Percentiles rank a stretch among this genome's conserved stretches.
These are phyloP conservation scores for Leucophora obtusa DNA, from an alignment of 2,888 invertebrate species.

Conservation along the genomic window DNA sequence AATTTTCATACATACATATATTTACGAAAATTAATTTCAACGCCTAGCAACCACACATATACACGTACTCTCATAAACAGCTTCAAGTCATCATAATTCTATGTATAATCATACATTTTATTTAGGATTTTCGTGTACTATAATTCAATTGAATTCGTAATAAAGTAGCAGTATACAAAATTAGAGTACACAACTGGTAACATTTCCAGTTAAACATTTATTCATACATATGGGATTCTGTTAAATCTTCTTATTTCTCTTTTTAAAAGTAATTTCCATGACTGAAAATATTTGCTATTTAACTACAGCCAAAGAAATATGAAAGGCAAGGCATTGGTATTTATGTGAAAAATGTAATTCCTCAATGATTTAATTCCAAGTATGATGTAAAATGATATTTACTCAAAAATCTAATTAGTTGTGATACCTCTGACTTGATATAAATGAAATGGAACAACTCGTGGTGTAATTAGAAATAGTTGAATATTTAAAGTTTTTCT, in stretches of 20 bases:
- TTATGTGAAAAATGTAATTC: no score
- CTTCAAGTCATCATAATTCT: conserved; percentile 1
- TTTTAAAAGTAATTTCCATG: neutral
- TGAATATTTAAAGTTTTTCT: no score
- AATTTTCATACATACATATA: conserved; percentile 21
- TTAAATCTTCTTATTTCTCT: neutral
- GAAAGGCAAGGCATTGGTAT: no score
- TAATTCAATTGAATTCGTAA: conserved; percentile 38
- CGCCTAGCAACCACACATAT: conserved; percentile 24
- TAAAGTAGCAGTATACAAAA: conserved; percentile 43
- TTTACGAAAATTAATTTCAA: conserved; percentile 48
- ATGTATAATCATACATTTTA: conserved; percentile 17
- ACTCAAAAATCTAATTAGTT: no score
- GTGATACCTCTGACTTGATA: no score
- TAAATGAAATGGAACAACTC: no score
- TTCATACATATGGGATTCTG: neutral
- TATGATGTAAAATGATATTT: no score
- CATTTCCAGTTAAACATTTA: neutral
- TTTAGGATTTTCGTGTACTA: conserved; percentile 33
- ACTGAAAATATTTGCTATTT: no score
- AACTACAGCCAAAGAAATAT: no score
- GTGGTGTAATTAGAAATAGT: no score
- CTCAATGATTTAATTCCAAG: no score
- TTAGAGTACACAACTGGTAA: conserved; percentile 14
- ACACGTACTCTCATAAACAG: neutral